These are phyloP conservation scores for Ammodytes dubius DNA, from an alignment of 2,113 vertebrate species.

Conservation along the genomic window DNA sequence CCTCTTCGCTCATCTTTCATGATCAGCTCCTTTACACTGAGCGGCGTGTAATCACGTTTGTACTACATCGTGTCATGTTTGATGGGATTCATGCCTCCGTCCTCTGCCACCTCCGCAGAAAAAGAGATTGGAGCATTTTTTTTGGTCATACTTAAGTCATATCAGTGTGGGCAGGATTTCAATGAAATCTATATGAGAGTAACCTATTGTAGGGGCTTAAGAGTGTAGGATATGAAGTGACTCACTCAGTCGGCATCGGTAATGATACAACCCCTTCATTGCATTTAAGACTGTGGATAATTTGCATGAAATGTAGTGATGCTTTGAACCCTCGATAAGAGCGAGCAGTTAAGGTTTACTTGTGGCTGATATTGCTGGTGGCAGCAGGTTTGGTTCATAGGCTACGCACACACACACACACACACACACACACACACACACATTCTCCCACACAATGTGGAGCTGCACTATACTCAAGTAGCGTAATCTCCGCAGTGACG, in stretches of 20 bases:
- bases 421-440: conserved; percentile 19
- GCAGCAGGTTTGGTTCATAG: conserved; percentile 56
- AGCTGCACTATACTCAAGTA: conserved; percentile 59
- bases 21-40: conserved; percentile 55
- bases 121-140: conserved; percentile 72
- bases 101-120: conserved; percentile 73
- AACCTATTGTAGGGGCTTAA: conserved; percentile 39
- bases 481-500: conserved; percentile 79
- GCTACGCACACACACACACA: conserved; percentile 14
- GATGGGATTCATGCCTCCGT: conserved; percentile 71
- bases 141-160: conserved; percentile 68
- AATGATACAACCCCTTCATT: conserved; percentile 53
- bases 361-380: conserved; percentile 47
- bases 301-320: conserved; percentile 47
- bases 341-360: conserved; percentile 34
- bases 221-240: conserved; percentile 51
- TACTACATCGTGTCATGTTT: conserved; percentile 72
- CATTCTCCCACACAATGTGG: conserved; percentile 54
- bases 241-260: conserved; percentile 54
- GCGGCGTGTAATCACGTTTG: conserved; percentile 77
- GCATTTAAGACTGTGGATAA: conserved; percentile 56
- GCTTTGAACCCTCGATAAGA: conserved; percentile 55
- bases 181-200: conserved; percentile 57
- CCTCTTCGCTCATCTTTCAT: conserved; percentile 46
- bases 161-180: conserved; percentile 54